Base-by-base conservation (phyloP, 2,888 invertebrate genomes). In the Sylvicola cinctus region DNA sequence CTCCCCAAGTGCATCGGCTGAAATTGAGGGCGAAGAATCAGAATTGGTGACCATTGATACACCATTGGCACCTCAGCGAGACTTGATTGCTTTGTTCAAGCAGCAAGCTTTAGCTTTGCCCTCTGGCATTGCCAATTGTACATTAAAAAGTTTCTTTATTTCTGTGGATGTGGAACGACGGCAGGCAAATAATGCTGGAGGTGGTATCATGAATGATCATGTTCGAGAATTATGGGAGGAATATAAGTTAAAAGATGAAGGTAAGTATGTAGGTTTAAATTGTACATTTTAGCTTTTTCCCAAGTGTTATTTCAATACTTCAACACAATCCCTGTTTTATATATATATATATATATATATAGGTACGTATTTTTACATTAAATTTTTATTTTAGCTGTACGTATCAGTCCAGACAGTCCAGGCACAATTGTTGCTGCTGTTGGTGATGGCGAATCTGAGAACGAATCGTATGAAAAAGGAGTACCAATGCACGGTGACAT, bases 11-110 rank as follows among this genome's bases (percentile, higher is more conserved):
- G 72, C 77, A 4, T 74, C 72, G 1, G 84, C 84, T 0, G 83
- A 83, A 52, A 69, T 84, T n/a, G 84, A 84, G 51, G 78, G 75
- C 2, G 74, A 79, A 44, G 81, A 81, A 47, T 73, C 74, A 2
- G 80, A 79, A 47, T 65, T 78, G 6, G 74, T 83, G 1, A 68
- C 68, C 26, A 75, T 79, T 13, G 84, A 84, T 43, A 72, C 76
- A 0, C 80, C 83, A 2, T 69, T 71, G 6, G 62, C 67, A 30
- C 76, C 80, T 2, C 68, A 70, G 45, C 68, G 66, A 38, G 74
- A 83, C 54, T 55, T 83, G 34, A 60, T 72, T 42, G 68, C 73
- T 28, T 52, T 84, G 26, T 54, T 83, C n/a, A 72, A 74, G 47
- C 71, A 76, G 55, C 71, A 76, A 55, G 73, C 71, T 38, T 48